Evolutionary conservation across 2,113 vertebrate species (phyloP).

Genomic region (Catharus minimus): DNA sequence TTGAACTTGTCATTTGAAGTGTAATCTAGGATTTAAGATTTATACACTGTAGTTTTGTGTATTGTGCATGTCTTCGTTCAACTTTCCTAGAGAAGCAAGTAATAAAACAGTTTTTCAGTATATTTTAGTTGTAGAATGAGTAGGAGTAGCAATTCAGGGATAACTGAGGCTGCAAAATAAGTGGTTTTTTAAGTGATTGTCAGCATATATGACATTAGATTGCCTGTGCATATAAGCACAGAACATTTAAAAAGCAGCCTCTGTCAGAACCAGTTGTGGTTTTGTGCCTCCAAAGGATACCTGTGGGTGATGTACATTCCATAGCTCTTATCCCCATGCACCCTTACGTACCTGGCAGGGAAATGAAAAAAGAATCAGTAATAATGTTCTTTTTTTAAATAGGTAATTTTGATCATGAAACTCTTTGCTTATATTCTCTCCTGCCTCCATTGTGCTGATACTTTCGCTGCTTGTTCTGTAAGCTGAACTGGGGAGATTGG

Average conservation of each 20-base stretch:
- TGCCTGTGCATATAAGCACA: neutral
- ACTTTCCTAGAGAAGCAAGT: neutral
- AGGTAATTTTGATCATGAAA: neutral
- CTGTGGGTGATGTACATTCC: neutral
- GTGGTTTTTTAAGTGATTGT: neutral
- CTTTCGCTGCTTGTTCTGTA: neutral
- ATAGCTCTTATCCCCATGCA: fast-evolving
- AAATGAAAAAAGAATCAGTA: neutral
- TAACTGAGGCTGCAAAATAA: neutral
- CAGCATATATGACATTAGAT: neutral
- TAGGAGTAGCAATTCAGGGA: neutral
- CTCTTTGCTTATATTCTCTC: neutral
- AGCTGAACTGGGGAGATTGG: neutral
- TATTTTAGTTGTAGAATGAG: neutral
- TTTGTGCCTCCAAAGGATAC: neutral
- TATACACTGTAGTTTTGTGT: neutral
- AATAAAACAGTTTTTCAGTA: neutral
- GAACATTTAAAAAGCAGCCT: neutral
- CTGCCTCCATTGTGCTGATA: neutral
- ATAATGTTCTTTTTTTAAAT: neutral
- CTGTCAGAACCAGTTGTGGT: neutral
- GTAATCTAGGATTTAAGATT: neutral
- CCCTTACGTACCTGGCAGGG: neutral
- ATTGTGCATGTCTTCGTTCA: neutral
- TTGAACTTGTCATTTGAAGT: neutral